These are phyloP conservation scores for Phodopus roborovskii DNA, from an alignment of 2,113 vertebrate genomes.

Conservation along the genomic window DNA sequence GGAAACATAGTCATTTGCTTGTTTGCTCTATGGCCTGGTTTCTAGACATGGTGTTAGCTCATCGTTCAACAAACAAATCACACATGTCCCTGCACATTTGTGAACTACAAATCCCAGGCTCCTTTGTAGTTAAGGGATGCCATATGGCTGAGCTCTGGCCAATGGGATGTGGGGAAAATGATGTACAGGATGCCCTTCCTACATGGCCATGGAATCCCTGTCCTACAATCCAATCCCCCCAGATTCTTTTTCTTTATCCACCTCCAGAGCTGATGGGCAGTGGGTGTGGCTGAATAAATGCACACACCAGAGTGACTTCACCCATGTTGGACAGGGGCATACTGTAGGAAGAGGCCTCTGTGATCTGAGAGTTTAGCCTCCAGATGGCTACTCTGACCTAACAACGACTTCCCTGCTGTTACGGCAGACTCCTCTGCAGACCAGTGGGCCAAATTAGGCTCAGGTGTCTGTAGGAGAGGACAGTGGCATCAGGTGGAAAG, in stretches of 20 bases:
- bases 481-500: neutral
- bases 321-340: neutral
- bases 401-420: neutral
- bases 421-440: neutral
- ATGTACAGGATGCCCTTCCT: accelerated
- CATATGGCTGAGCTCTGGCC: neutral
- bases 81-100: neutral
- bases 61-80: neutral
- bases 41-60: neutral
- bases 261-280: no score
- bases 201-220: neutral
- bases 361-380: no score
- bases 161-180: neutral
- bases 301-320: neutral
- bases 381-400: neutral
- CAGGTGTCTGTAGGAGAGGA: neutral
- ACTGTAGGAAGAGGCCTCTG: no score
- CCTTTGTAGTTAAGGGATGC: neutral
- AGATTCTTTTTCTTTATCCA: neutral
- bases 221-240: accelerated
- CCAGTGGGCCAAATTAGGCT: accelerated
- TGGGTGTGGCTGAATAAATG: neutral
- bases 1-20: neutral
- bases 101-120: neutral
- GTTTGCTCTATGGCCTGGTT: neutral